Percentiles rank a stretch among this genome's conserved stretches.
phyloP scores from a whole-genome alignment of 2,113 vertebrate species.

The Ancistrus triradiatus region DNA sequence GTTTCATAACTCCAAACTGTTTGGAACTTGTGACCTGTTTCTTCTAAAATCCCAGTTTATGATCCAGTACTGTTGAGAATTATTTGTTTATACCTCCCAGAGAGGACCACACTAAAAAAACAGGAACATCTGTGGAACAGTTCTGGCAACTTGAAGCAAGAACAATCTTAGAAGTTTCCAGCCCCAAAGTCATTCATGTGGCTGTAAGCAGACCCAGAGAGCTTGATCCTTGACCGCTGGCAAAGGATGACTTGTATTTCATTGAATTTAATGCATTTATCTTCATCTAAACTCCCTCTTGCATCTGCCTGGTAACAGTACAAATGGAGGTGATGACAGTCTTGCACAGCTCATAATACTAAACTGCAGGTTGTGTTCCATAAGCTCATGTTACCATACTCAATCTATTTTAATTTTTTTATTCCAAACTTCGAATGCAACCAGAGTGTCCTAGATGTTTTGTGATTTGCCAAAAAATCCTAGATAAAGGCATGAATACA shows the following conservation, averaged over 20 bases:
- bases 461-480: too few relatives aligned
- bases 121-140: neutral
- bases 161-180: neutral
- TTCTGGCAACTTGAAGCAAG: neutral
- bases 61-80: neutral
- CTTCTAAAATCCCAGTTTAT: too few relatives aligned
- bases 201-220: neutral
- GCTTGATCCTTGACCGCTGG: constrained; percentile 38
- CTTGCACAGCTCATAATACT: constrained; percentile 36
- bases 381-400: constrained; percentile 28
- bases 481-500: too few relatives aligned
- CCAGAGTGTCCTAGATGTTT: too few relatives aligned
- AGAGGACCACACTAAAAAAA: neutral
- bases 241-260: too few relatives aligned
- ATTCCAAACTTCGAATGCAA: too few relatives aligned
- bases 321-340: constrained; percentile 50
- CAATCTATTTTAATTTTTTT: too few relatives aligned
- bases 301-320: constrained; percentile 31
- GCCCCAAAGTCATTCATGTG: neutral
- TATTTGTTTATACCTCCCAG: too few relatives aligned
- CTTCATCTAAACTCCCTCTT: neutral
- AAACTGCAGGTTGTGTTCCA: neutral
- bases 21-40: too few relatives aligned
- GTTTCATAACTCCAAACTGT: too few relatives aligned
- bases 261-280: constrained; percentile 20